Conservation (phyloP, 2,113 vertebrate genomes). For the Cololabis saira region DNA sequence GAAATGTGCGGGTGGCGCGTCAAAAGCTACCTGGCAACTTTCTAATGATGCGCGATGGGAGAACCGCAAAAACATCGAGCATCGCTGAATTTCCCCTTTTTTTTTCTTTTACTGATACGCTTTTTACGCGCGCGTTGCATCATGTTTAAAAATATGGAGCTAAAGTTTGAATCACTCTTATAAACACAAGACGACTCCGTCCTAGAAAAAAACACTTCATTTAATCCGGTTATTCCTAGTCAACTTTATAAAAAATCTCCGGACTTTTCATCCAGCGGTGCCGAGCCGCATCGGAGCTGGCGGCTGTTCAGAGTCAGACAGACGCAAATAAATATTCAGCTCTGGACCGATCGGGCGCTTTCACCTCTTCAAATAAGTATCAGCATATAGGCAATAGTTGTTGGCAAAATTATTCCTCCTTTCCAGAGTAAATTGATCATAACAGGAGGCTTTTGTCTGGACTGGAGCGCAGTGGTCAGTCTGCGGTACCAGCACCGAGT, state of each 20-base stretch:
- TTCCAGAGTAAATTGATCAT: slow-evolving; percentile 35
- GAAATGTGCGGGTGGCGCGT: slow-evolving; percentile 40
- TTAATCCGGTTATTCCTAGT: no score
- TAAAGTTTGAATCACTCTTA: slow-evolving; percentile 56
- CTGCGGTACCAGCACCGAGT: slow-evolving; percentile 74
- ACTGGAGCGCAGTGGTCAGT: slow-evolving; percentile 75
- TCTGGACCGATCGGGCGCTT: background rate
- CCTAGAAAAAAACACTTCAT: no score
- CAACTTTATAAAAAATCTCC: background rate
- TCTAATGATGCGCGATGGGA: slow-evolving; percentile 27
- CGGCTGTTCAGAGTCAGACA: no score
- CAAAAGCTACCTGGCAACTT: slow-evolving; percentile 63
- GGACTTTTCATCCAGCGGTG: background rate
- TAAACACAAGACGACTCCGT: no score
- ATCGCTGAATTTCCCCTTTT: background rate
- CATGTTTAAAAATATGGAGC: slow-evolving; percentile 6
- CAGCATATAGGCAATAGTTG: background rate
- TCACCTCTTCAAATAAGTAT: background rate
- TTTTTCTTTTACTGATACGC: no score
- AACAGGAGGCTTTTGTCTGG: slow-evolving; percentile 84
- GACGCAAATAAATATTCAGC: no score
- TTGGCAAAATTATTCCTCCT: background rate
- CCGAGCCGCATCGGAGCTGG: background rate
- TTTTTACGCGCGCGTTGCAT: background rate
- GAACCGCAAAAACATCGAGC: background rate